phyloP scores from a whole-genome alignment of 2,113 vertebrate species.

The Pipra filicauda region DNA sequence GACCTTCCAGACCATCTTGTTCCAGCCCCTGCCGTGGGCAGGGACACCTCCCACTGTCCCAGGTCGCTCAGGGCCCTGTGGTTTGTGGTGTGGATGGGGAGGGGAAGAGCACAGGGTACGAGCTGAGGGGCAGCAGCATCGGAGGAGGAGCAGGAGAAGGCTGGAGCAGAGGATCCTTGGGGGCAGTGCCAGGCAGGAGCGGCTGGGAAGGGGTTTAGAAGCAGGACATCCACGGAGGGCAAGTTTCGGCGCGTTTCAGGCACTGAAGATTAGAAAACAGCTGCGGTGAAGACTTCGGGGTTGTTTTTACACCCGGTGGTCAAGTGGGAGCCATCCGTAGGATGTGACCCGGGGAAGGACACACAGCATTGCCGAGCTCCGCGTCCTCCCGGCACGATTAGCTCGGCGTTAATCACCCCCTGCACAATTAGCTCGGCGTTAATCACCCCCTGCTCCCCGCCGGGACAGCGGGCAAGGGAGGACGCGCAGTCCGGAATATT shows the following conservation, averaged over 20 bases:
- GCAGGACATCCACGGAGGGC: rapidly evolving
- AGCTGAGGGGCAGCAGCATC: background rate
- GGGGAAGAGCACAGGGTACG: rapidly evolving
- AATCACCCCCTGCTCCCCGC: too few relatives aligned
- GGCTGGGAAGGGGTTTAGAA: background rate
- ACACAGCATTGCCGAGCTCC: background rate
- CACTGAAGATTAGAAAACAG: rapidly evolving
- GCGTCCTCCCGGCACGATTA: background rate
- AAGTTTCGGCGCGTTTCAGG: background rate
- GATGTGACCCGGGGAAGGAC: background rate
- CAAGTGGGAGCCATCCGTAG: rapidly evolving
- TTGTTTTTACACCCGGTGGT: background rate
- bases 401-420: background rate
- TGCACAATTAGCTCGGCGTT: too few relatives aligned
- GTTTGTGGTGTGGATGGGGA: rapidly evolving
- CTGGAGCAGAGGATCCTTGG: background rate
- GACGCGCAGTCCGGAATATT: background rate
- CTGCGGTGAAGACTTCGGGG: background rate
- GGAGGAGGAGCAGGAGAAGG: background rate
- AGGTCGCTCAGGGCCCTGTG: background rate
- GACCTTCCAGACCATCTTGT: background rate
- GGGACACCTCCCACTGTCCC: background rate
- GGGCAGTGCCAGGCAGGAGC: background rate
- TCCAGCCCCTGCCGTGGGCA: background rate
- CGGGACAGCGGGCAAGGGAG: background rate